Conservation (phyloP, 2,797 vertebrate species). For the Chiloscyllium punctatum region DNA sequence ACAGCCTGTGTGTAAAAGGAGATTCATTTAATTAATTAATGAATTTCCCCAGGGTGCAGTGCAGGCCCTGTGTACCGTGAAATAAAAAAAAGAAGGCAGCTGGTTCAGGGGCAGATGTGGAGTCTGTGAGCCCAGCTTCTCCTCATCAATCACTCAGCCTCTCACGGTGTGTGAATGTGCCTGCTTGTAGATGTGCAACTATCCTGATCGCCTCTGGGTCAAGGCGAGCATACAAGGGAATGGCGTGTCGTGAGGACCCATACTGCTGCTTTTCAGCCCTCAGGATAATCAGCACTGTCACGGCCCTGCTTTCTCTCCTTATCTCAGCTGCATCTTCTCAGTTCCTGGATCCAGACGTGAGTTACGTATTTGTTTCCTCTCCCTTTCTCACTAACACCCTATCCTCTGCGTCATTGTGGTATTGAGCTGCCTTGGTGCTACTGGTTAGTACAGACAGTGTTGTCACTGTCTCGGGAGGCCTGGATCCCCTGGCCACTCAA, state of each 20-base stretch:
- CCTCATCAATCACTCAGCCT: constrained; percentile 29
- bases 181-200: background rate
- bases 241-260: background rate
- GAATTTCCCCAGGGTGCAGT: constrained; percentile 33
- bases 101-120: constrained; percentile 11
- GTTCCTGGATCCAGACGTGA: constrained; percentile 22
- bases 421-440: background rate
- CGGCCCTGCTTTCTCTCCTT: background rate
- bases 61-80: constrained; percentile 10
- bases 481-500: background rate
- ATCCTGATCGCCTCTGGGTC: background rate
- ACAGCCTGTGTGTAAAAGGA: constrained; percentile 42
- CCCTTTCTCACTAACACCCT: background rate
- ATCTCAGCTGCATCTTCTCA: background rate
- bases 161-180: background rate
- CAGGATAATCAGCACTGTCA: background rate
- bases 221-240: background rate
- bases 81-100: background rate
- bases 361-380: background rate
- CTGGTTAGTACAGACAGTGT: background rate
- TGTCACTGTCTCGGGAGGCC: background rate
- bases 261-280: background rate
- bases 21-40: constrained; percentile 53
- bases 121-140: background rate
- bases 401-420: background rate